A percentile compares a stretch with the other conserved stretches of the same genome.
Conservation (phyloP, 2,113 vertebrate genomes). For the Vulpes ferrilata region DNA sequence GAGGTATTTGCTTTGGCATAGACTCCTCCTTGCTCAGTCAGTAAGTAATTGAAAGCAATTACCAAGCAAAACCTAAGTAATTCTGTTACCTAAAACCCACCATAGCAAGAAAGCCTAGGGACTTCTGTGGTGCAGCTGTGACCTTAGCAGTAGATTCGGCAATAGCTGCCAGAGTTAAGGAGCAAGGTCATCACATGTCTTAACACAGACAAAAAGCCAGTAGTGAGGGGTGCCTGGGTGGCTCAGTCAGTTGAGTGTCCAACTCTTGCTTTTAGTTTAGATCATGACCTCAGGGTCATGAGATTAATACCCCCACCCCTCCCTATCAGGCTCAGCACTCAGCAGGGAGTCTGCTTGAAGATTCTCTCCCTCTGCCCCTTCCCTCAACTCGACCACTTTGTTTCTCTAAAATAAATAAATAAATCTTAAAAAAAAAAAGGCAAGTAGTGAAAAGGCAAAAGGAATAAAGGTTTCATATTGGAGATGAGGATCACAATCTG, state of each 20-base stretch:
- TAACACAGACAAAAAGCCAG: not conserved
- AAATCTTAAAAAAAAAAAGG: not conserved
- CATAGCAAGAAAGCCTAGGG: not conserved
- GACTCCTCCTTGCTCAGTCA: not conserved
- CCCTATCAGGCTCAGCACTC: not conserved
- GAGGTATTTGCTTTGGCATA: not conserved
- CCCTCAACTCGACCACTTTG: not conserved
- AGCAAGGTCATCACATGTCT: too few relatives aligned
- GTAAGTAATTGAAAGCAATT: not conserved
- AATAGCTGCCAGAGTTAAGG: not conserved
- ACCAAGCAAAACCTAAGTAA: not conserved
- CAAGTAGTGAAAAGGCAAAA: not conserved
- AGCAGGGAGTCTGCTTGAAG: not conserved
- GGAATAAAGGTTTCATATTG: not conserved
- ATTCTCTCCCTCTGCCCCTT: not conserved
- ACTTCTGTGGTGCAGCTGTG: not conserved
- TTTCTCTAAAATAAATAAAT: not conserved
- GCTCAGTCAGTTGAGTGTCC: not conserved
- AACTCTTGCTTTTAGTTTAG: not conserved
- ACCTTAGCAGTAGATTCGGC: not conserved
- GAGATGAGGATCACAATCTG: not conserved
- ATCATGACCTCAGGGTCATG: not conserved
- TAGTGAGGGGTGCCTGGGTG: not conserved
- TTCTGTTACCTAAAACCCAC: not conserved
- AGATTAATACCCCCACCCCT: not conserved